Evolutionary conservation across 2,888 invertebrate genomes (phyloP).

Genomic region (Metacarcinus magister): DNA sequence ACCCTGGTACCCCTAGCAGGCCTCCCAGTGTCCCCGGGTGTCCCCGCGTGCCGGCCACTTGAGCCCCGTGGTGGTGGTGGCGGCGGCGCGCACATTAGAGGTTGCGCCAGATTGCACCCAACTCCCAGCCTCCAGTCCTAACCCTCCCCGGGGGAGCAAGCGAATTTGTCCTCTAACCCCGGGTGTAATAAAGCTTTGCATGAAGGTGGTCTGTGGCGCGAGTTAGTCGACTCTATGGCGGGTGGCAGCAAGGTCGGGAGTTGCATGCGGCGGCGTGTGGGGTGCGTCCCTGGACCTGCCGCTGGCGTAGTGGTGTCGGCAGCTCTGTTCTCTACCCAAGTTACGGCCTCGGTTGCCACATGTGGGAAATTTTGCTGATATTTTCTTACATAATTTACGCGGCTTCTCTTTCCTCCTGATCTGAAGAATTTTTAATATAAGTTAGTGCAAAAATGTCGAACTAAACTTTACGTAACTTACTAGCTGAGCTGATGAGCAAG

Average conservation of each 20-base stretch:
- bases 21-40: slow-evolving; percentile 34
- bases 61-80: slow-evolving; percentile 68
- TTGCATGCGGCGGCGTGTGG: not conserved
- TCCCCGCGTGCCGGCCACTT: slow-evolving; percentile 75
- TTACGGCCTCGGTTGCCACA: slow-evolving; percentile 78
- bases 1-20: not conserved
- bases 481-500: slow-evolving; percentile 60
- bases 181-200: slow-evolving; percentile 70
- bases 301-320: slow-evolving; percentile 79
- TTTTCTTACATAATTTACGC: slow-evolving; percentile 74
- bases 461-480: slow-evolving; percentile 57
- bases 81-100: slow-evolving; percentile 75
- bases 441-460: slow-evolving; percentile 65
- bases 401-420: slow-evolving; percentile 62
- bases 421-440: slow-evolving; percentile 68
- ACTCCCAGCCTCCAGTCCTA: slow-evolving; percentile 63
- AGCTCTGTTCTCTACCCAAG: slow-evolving; percentile 79
- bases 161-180: slow-evolving; percentile 70
- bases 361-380: slow-evolving; percentile 72
- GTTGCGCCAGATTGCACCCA: slow-evolving; percentile 81
- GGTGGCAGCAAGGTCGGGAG: slow-evolving; percentile 55
- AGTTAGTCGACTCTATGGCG: not conserved
- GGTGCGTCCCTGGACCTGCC: not conserved
- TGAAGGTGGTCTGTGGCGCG: not conserved
- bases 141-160: slow-evolving; percentile 64